These are phyloP conservation scores for Ips typographus DNA, from an alignment of 1,140 invertebrate genomes.

Conservation along the genomic window DNA sequence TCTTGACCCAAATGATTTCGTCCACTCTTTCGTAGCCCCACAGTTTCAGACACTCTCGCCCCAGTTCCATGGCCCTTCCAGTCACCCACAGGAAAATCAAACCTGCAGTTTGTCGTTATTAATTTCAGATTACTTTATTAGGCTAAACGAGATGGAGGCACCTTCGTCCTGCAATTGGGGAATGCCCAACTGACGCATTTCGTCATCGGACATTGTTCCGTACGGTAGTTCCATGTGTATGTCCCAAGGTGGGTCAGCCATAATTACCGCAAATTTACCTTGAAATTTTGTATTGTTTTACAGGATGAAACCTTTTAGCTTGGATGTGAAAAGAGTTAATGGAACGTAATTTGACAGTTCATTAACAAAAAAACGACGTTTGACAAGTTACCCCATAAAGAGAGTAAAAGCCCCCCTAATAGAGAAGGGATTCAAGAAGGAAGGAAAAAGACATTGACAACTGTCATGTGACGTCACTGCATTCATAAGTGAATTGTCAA, in stretches of 20 bases:
- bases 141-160: neutral
- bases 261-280: constrained; percentile 91
- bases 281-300: constrained; percentile 51
- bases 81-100: constrained; percentile 98
- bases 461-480: too few relatives aligned
- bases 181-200: constrained; percentile 94
- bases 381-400: neutral
- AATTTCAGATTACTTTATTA: neutral
- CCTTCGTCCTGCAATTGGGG: constrained; percentile 89
- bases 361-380: neutral
- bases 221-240: constrained; percentile 99
- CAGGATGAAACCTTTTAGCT: neutral
- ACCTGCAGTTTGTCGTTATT: constrained; percentile 48
- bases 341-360: too few relatives aligned
- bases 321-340: too few relatives aligned
- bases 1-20: constrained; percentile 99
- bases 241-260: constrained; percentile 97
- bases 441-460: too few relatives aligned
- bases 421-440: too few relatives aligned
- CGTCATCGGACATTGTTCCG: constrained; percentile 98
- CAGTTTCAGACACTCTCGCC: constrained; percentile 86
- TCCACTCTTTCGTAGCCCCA: constrained; percentile 97
- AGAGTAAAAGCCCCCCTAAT: too few relatives aligned
- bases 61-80: constrained; percentile 96
- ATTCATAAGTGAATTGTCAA: too few relatives aligned